Conservation (phyloP, 2,797 vertebrate species). For the Leptatherina wallacei region DNA sequence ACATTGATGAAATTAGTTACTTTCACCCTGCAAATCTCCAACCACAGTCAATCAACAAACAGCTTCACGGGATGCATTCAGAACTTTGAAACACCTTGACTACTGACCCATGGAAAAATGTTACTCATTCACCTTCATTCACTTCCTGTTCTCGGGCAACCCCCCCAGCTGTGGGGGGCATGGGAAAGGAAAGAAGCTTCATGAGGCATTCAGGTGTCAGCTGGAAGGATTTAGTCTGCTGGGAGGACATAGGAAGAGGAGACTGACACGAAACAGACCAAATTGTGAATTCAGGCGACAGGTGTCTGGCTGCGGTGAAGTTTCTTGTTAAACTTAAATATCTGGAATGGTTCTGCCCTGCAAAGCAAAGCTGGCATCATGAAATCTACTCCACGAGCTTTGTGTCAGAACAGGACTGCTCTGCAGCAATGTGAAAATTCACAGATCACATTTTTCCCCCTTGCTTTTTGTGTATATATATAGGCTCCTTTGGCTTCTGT, state of each 20-base stretch:
- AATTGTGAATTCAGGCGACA: slow-evolving; percentile 64
- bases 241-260: slow-evolving; percentile 52
- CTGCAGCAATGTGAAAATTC: slow-evolving; percentile 15
- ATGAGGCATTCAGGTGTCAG: slow-evolving; percentile 63
- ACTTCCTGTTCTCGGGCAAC: slow-evolving; percentile 5
- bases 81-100: slow-evolving; percentile 16
- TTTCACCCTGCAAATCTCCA: not conserved
- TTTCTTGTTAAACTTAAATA: slow-evolving; percentile 24
- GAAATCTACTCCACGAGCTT: not conserved
- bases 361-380: slow-evolving; percentile 5
- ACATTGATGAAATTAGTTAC: not conserved
- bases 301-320: slow-evolving; percentile 58
- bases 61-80: not conserved
- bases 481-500: slow-evolving; percentile 13
- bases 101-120: slow-evolving; percentile 8
- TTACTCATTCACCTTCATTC: slow-evolving; percentile 34
- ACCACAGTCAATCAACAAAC: not conserved
- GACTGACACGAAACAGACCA: slow-evolving; percentile 36
- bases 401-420: not conserved
- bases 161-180: slow-evolving; percentile 24
- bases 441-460: slow-evolving; percentile 18
- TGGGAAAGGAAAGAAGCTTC: slow-evolving; percentile 47
- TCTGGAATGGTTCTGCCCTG: slow-evolving; percentile 10
- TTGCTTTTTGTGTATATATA: slow-evolving; percentile 11
- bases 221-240: slow-evolving; percentile 32